phyloP scores from a whole-genome alignment of 2,797 vertebrate genomes.

The Tragopan temminckii region DNA sequence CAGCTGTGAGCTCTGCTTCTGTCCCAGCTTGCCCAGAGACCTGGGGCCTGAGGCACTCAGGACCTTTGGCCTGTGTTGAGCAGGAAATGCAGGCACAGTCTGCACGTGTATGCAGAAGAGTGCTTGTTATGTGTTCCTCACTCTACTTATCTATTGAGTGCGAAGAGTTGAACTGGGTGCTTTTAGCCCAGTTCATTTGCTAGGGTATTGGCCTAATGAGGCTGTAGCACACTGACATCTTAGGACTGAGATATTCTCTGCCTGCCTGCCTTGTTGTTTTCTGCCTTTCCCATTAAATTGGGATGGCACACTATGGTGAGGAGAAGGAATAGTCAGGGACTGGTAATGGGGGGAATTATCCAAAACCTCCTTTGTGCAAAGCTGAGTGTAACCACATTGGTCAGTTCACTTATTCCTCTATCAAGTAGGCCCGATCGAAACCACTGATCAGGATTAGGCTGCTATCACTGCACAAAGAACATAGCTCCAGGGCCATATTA shows the following conservation, averaged over 20 bases:
- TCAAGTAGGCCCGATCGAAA: not conserved
- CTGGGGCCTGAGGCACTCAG: not conserved
- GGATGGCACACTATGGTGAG: not conserved
- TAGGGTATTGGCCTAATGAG: not conserved
- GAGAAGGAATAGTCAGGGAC: not conserved
- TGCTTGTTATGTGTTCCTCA: fast-evolving
- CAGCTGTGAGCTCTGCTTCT: not conserved
- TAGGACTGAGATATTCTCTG: not conserved
- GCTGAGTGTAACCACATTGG: not conserved
- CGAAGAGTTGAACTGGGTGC: not conserved
- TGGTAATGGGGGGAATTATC: not conserved
- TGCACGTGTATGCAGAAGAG: not conserved
- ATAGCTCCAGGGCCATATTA: not conserved
- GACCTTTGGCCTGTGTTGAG: not conserved
- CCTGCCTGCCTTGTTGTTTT: slow-evolving; percentile 2
- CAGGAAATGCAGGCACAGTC: not conserved
- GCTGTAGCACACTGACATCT: not conserved
- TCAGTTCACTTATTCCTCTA: not conserved
- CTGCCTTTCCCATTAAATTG: not conserved
- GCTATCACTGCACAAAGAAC: not conserved
- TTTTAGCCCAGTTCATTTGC: not conserved
- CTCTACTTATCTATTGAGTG: not conserved
- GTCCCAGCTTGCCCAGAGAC: not conserved
- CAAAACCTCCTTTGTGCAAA: slow-evolving; percentile 2
- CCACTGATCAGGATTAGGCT: not conserved